Percentiles rank a stretch among this genome's conserved stretches.
These are phyloP conservation scores for Spodoptera littoralis DNA, from an alignment of 2,888 invertebrate species.

Conservation along the genomic window DNA sequence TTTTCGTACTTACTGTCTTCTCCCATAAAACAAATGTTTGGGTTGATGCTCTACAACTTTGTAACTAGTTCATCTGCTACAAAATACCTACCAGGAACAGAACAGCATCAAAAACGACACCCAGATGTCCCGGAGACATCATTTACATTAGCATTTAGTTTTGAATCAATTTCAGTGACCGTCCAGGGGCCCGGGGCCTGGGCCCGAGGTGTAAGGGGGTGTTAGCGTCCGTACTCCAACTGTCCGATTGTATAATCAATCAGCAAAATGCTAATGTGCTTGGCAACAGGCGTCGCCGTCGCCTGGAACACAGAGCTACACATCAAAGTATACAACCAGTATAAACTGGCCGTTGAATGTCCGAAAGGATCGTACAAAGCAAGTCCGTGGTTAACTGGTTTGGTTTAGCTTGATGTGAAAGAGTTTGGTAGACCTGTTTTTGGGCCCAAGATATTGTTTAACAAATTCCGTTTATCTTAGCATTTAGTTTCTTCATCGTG, in stretches of 20 bases:
- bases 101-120: conserved; percentile 28
- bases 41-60: not conserved
- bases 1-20: too few species aligned
- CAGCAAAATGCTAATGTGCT: conserved; percentile 82
- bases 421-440: conserved; percentile 58
- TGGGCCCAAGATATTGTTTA: conserved; percentile 51
- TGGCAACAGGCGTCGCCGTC: conserved; percentile 76
- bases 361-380: too few species aligned
- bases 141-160: conserved; percentile 80
- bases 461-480: conserved; percentile 37
- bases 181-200: conserved; percentile 34
- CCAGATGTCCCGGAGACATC: conserved; percentile 62
- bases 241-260: conserved; percentile 87
- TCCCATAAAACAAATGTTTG: too few species aligned
- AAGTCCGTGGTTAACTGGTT: too few species aligned
- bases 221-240: conserved; percentile 63
- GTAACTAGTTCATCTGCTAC: conserved; percentile 4
- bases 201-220: conserved; percentile 27
- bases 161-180: conserved; percentile 77
- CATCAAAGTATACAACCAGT: too few species aligned
- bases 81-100: conserved; percentile 18
- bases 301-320: not conserved
- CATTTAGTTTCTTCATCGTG: conserved; percentile 45
- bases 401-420: too few species aligned
- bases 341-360: too few species aligned